Percentiles rank a stretch among this genome's conserved stretches.
phyloP scores from a whole-genome alignment of 2,113 vertebrate genomes.

The Lepus timidus region DNA sequence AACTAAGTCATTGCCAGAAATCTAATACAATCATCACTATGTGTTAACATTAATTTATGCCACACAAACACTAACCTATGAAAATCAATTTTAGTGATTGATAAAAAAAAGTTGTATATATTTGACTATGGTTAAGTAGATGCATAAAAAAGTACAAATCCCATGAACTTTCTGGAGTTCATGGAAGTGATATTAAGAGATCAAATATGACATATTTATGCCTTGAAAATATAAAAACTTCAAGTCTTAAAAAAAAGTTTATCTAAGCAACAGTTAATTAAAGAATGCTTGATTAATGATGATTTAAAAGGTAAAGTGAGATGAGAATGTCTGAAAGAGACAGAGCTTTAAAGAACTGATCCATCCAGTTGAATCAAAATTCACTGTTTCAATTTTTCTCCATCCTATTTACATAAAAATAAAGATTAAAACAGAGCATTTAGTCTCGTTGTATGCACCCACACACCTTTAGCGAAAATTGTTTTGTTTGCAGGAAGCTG shows the following conservation, averaged over 20 bases:
- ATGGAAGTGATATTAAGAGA: constrained; percentile 14
- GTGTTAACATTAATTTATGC: neutral
- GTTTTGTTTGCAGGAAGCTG: constrained; percentile 18
- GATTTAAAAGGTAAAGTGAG: constrained; percentile 40
- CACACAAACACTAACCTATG: neutral
- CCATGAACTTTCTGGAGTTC: neutral
- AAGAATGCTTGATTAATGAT: neutral
- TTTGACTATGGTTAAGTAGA: neutral
- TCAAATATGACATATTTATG: neutral
- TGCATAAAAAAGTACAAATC: neutral
- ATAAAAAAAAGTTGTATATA: neutral
- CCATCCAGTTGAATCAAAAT: neutral
- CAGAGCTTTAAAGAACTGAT: constrained; percentile 1
- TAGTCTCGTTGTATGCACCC: neutral
- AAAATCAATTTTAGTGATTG: neutral
- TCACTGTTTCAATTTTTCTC: neutral
- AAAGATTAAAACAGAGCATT: neutral
- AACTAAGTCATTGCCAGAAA: neutral
- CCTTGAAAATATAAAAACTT: neutral
- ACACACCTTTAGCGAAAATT: neutral
- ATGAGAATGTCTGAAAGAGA: neutral
- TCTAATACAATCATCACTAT: neutral
- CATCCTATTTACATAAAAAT: constrained; percentile 45
- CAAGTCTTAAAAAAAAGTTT: neutral
- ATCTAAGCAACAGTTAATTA: neutral